Evolutionary conservation across 2,888 invertebrate species (phyloP).

Genomic region (Coenonympha glycerion): DNA sequence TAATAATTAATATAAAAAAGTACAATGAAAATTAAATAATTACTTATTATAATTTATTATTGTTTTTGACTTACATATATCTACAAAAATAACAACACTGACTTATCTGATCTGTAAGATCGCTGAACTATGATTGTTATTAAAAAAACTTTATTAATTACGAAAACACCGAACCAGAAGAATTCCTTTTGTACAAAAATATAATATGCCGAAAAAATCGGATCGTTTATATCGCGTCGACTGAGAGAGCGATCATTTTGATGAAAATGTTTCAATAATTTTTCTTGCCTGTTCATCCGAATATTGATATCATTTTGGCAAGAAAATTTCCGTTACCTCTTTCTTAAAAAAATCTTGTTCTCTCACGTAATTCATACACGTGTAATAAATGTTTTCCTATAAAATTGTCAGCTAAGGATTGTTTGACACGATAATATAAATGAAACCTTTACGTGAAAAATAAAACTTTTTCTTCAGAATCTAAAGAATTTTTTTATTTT

Average conservation of each 20-base stretch:
- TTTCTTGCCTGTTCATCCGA: background rate
- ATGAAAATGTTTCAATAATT: background rate
- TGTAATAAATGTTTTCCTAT: background rate
- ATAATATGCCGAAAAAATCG: background rate
- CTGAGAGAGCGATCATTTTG: background rate
- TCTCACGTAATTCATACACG: background rate
- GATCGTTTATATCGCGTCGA: background rate
- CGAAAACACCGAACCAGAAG: slow-evolving; percentile 2
- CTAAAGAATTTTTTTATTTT: no score
- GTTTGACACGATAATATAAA: background rate
- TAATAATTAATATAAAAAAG: no score
- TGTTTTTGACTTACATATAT: no score
- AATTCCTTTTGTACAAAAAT: background rate
- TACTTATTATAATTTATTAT: no score
- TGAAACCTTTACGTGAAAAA: no score
- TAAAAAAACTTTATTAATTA: slow-evolving; percentile 5
- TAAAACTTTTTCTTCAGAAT: no score
- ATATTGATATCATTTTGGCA: slow-evolving; percentile 1
- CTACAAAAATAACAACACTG: no score
- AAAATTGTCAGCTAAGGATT: background rate
- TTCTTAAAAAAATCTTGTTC: background rate
- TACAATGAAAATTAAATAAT: no score
- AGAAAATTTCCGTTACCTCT: background rate
- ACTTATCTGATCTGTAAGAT: background rate
- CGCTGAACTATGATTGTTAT: background rate